Base-by-base conservation (phyloP, 2,113 vertebrate genomes). In the Phodopus roborovskii region DNA sequence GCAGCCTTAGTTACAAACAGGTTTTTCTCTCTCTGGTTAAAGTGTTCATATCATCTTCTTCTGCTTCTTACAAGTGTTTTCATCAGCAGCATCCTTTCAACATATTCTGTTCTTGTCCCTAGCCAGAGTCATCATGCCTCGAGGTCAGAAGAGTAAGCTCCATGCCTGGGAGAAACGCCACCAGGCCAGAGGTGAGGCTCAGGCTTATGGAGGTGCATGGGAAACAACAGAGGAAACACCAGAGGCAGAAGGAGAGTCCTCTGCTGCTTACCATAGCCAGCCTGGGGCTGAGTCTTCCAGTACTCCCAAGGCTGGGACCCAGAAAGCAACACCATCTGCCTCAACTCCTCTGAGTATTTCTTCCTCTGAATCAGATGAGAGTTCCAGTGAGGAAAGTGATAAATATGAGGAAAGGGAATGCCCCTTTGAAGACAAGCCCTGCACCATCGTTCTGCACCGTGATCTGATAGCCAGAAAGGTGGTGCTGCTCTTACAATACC, bases 111-210 rank as follows among this genome's bases (percentile, higher is more conserved):
- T 56, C 13, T 56, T 56, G 53, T 56, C 53, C 53, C 53, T 56
- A 56, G 48, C 3, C 22, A 73, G 66, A 58, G 85, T 79, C 92
- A 73, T 82, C 68, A 95, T 94, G 96, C 88, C 96, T 93, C 58
- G 30, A 48, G 78, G 64, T 24, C 62, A 70, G 19, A 86, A 86
- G 33, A 53, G 8, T 53, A 79, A 79, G 77, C 48, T 53, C 8
- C 24, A 33, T 56, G 17, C 50, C 48, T 30, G 8, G 17, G 8
- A 56, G 48, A 79, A 79, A 53, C 1, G 2, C 10, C 10, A 2
- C 5, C 10, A 26, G 64, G 36, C 75, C 82, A 16, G 0, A 56
- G 2, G 7, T 15, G 8, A 78, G 12, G 39, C 11, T 33, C 36
- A 15, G 75, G 3, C 0, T 28, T 6, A 0, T 17, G 1, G 3